Conservation (phyloP, 2,113 vertebrate genomes). For the Anseranas semipalmata region DNA sequence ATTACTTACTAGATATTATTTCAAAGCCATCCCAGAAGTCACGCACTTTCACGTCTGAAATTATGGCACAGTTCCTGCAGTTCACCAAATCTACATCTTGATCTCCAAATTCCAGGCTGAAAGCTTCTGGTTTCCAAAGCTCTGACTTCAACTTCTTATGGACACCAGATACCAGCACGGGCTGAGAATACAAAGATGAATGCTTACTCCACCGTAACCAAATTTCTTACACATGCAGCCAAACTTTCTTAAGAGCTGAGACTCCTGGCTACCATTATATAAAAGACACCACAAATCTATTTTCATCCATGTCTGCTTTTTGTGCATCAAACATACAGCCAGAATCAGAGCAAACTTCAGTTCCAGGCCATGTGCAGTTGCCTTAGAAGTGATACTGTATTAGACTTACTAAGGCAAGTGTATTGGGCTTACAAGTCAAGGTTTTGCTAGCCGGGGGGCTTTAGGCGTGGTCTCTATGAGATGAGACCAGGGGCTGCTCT, state of each 20-base stretch:
- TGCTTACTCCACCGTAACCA: slow-evolving; percentile 63
- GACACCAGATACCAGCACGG: slow-evolving; percentile 96
- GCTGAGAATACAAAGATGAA: slow-evolving; percentile 81
- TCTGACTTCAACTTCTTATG: slow-evolving; percentile 90
- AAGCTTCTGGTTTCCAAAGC: slow-evolving; percentile 94
- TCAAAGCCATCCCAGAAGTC: slow-evolving; percentile 99
- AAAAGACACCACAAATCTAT: background rate
- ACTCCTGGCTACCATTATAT: slow-evolving; percentile 1
- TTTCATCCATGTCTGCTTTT: background rate
- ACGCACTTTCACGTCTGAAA: slow-evolving; percentile 97
- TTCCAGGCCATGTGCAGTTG: background rate
- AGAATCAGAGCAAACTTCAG: slow-evolving; percentile 22
- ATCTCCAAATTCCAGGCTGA: slow-evolving; percentile 97
- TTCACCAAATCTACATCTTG: slow-evolving; percentile 99
- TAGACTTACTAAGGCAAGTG: background rate
- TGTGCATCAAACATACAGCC: background rate
- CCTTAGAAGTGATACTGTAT: background rate
- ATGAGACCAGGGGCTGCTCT: background rate
- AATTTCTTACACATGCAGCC: slow-evolving; percentile 46
- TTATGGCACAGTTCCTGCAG: slow-evolving; percentile 97
- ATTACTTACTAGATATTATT: slow-evolving; percentile 89
- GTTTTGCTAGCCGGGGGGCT: background rate
- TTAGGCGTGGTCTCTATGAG: background rate
- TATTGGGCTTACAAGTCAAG: background rate
- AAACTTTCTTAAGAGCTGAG: slow-evolving; percentile 11